Conservation (phyloP, 1,140 invertebrate genomes). For the Augochlora pura region DNA sequence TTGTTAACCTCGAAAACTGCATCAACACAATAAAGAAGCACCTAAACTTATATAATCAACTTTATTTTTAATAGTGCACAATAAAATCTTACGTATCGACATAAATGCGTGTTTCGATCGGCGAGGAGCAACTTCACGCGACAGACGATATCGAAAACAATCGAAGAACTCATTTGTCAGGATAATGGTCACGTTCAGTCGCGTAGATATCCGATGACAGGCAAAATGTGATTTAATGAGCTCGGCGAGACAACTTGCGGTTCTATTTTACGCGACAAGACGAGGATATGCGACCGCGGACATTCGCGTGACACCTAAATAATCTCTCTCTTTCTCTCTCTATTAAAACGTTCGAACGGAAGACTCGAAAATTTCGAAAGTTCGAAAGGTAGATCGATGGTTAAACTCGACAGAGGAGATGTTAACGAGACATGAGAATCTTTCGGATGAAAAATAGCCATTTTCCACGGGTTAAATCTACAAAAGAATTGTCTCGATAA, state of each 20-base stretch:
- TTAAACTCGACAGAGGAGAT: not conserved
- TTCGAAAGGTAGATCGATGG: not conserved
- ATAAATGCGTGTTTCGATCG: no score
- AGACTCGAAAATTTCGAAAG: not conserved
- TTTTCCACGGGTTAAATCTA: not conserved
- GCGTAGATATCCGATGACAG: not conserved
- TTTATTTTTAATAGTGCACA: no score
- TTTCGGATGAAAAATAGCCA: not conserved
- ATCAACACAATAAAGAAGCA: no score
- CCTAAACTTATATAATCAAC: no score
- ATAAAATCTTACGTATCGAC: no score
- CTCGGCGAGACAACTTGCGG: not conserved
- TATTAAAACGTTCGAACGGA: not conserved
- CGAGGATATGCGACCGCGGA: not conserved
- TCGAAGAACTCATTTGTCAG: conserved; percentile 13
- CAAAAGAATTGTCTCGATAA: not conserved
- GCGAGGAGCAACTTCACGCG: not conserved
- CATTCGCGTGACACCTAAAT: no score
- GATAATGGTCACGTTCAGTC: not conserved
- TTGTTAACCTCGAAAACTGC: no score
- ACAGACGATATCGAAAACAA: not conserved
- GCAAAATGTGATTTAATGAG: conserved; percentile 29
- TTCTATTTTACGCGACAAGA: not conserved
- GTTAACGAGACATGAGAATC: not conserved
- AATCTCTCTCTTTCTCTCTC: no score